Conservation (phyloP, 2,797 vertebrate species). For the Carcharodon carcharias region DNA sequence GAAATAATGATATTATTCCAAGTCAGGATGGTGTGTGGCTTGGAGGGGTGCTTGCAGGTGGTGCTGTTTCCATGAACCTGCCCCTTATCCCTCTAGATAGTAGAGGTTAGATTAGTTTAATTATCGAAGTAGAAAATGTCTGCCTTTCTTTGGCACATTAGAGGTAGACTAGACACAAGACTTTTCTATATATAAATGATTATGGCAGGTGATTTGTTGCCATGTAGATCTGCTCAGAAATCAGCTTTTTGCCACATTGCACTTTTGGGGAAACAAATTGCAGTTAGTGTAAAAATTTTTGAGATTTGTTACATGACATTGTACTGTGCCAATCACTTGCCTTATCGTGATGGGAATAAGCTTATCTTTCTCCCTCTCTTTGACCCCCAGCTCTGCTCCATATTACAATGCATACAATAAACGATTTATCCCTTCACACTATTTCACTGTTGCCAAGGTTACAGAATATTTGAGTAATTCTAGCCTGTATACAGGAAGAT, state of each 20-base stretch:
- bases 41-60: neutral
- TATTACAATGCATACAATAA: constrained; percentile 11
- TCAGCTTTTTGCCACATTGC: neutral
- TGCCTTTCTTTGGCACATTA: neutral
- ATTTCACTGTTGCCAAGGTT: neutral
- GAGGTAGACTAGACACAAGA: neutral
- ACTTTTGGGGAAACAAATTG: neutral
- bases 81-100: neutral
- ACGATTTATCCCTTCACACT: neutral
- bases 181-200: neutral
- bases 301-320: neutral
- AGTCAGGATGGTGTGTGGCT: neutral
- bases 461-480: neutral
- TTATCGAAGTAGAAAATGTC: neutral
- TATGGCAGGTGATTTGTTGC: neutral
- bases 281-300: neutral
- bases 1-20: neutral
- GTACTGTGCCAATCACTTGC: neutral
- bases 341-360: neutral
- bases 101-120: neutral
- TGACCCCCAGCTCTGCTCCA: neutral
- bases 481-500: neutral
- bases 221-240: neutral
- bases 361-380: neutral
- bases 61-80: neutral